Conservation (phyloP, 2,113 vertebrate genomes). For the Cygnus buccinator region DNA sequence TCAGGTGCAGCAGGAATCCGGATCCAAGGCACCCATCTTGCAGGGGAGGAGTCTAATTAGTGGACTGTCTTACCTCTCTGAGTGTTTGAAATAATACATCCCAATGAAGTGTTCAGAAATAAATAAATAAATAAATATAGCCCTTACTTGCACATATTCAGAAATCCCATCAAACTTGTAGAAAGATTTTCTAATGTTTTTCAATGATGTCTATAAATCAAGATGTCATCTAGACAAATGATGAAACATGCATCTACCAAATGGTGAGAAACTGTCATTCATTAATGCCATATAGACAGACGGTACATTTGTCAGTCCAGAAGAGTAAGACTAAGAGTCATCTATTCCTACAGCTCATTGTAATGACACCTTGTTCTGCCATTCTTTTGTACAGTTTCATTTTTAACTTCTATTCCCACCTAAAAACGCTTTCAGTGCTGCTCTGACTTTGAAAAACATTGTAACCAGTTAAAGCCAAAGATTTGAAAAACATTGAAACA, state of each 20-base stretch:
- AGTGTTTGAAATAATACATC: neutral
- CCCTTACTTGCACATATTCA: constrained; percentile 15
- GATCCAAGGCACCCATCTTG: neutral
- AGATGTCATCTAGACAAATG: constrained; percentile 68
- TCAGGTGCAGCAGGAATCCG: neutral
- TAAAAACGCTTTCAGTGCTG: neutral
- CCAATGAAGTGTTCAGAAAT: neutral
- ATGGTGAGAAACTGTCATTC: constrained; percentile 64
- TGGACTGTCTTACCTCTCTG: neutral
- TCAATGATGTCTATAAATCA: constrained; percentile 67
- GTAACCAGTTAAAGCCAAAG: constrained; percentile 16
- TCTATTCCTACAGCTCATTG: constrained; percentile 40
- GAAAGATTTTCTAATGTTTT: constrained; percentile 67
- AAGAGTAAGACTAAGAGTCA: constrained; percentile 46
- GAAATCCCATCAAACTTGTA: constrained; percentile 50
- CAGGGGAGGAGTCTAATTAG: neutral
- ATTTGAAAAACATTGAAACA: constrained; percentile 13
- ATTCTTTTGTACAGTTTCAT: neutral
- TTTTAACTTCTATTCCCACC: neutral
- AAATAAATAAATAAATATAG: neutral
- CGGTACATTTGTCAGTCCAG: constrained; percentile 60
- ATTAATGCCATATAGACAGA: constrained; percentile 65
- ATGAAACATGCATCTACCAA: constrained; percentile 63
- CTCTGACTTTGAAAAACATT: neutral
- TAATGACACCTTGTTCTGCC: constrained; percentile 10